Base-by-base conservation (phyloP, 2,797 vertebrate species). In the Jordanella pulchra region DNA sequence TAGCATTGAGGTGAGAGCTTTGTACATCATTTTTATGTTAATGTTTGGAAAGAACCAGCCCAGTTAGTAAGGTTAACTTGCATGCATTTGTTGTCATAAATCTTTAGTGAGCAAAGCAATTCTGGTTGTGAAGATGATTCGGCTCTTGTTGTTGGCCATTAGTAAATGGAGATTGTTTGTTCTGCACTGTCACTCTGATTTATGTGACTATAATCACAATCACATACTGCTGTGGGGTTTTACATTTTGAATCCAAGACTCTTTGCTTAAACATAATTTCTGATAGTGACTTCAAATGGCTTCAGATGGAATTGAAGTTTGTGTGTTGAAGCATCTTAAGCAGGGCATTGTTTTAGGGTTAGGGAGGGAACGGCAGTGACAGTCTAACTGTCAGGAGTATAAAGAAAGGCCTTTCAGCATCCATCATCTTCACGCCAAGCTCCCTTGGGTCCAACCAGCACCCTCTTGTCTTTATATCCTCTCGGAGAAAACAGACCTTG, bases 291-390 rank as follows among this genome's bases (percentile, higher is more conserved):
- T 84, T 86, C 70, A 88, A 87, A 72, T 75, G 73, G 77, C 76
- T 74, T 83, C n/a, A 67, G 77, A 83, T 55, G 84, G 89, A 86
- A 91, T 72, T 81, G 84, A 90, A 88, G 81, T 84, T 73, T 50
- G 53, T 72, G 79, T 79, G 81, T 76, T 23, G 65, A 80, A 73
- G 70, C 51, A 56, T 84, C 72, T 80, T 58, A 79, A 85, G 64
- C 78, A 78, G 83, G 72, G 45, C 48, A 25, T 58, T 71, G 83
- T 86, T 81, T 86, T 69, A 61, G 74, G 45, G 65, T 67, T 75
- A 75, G 53, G 65, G 65, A 14, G 23, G 55, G 68, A 69, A 47
- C 65, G 51, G 76, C 80, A 75, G 74, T 73, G 78, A 84, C 15
- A 58, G 75, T 76, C 35, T 87, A 86, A 89, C 89, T 90, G 81